Evolutionary conservation across 2,888 invertebrate species (phyloP), one percentile per base, ranked within the genome.

Genomic region (Automeris io): DNA sequence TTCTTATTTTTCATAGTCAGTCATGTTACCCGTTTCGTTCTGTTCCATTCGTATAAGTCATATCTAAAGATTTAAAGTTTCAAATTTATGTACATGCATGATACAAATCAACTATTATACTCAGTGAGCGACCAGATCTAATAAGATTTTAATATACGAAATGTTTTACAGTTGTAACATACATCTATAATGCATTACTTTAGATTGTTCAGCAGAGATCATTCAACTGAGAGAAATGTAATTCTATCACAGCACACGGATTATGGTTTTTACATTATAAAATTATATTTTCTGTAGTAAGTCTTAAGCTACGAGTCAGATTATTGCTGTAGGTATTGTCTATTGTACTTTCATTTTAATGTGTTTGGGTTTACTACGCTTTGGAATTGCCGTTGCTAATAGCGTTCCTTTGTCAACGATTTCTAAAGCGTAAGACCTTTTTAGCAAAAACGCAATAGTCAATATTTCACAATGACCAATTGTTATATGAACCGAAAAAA

Each of bases 1-100:
- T 61, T 58, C 63, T 63, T 70, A 71, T 77, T 74, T 75, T 71
- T 74, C 70, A 74, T 71, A 59, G 74, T 75, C 75, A 62, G 56
- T 64, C 64, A 57, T 45, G 62, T n/a, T 58, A 47, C 47, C 54
- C 55, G 50, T 51, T 58, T 54, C 57, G 54, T 51, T 54, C 33
- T 39, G 33, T 35, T 42, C 32, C 35, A 46, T 47, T 42, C 46
- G 35, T 54, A 50, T 49, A 52, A 54, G 56, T 60, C 50, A 39
- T 40, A 31, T 37, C 33, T 37, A 35, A 21, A 29, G 24, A 25
- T 36, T 39, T 11, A 21, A 37, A 25, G 36, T 23, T 31, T 34
- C 31, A 39, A 9, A 24, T 13, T 18, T 37, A 33, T 12, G 13
- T 31, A 22, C 18, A 19, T 31, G 16, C 11, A 29, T 31, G 2